Conservation (phyloP, 2,888 invertebrate genomes). For the Trypoxylon attenuatum region DNA sequence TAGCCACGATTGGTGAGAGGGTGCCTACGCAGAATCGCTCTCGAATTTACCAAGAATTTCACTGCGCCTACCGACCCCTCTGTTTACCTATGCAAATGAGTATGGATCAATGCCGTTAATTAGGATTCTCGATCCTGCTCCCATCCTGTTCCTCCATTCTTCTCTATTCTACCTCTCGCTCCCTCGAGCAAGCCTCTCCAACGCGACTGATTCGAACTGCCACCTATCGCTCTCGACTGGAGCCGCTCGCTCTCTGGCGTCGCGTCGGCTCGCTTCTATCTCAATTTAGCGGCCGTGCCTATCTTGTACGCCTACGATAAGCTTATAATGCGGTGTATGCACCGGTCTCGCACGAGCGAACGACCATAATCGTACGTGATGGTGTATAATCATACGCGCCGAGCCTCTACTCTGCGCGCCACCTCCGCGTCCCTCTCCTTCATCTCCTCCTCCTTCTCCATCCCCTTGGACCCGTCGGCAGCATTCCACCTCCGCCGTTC, state of each 20-base stretch:
- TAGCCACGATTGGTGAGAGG: conserved; percentile 20
- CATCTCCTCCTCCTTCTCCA: conserved; percentile 22
- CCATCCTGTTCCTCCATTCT: conserved; percentile 33
- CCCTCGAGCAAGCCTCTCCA: conserved; percentile 21
- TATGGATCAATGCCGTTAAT: conserved; percentile 63
- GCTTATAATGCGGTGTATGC: conserved; percentile 51
- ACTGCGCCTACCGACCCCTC: conserved; percentile 51
- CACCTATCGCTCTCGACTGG: conserved; percentile 36
- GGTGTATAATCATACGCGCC: conserved; percentile 60
- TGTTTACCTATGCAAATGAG: conserved; percentile 65
- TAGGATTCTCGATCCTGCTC: conserved; percentile 57
- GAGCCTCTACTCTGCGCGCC: conserved; percentile 24
- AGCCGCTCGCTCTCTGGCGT: conserved; percentile 19
- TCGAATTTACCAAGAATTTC: conserved; percentile 57
- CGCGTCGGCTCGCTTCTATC: conserved; percentile 43
- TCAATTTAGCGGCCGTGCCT: conserved; percentile 57
- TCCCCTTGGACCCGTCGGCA: background rate
- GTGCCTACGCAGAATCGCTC: conserved; percentile 37
- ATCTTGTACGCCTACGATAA: conserved; percentile 58
- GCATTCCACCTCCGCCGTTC: background rate
- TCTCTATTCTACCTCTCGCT: conserved; percentile 14
- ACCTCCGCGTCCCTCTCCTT: conserved; percentile 4
- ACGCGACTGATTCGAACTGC: conserved; percentile 29
- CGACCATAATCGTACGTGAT: conserved; percentile 57
- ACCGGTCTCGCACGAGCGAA: conserved; percentile 48